Percentiles rank a stretch among this genome's conserved stretches.
phyloP scores from a whole-genome alignment of 2,113 vertebrate species.

The Corvus hawaiiensis region DNA sequence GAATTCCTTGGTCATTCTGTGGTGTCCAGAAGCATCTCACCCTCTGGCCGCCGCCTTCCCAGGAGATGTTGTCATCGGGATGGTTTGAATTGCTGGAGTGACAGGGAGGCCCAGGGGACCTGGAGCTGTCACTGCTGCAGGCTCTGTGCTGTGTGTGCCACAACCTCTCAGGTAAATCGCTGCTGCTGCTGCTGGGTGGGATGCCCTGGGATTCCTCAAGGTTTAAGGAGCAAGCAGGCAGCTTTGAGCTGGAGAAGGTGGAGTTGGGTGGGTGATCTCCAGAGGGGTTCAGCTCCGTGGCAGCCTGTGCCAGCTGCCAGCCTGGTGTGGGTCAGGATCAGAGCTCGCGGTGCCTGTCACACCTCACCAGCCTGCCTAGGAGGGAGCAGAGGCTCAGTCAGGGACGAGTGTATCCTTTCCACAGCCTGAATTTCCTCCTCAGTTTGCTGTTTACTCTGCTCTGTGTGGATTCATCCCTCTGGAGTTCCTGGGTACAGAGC shows the following conservation, averaged over 20 bases:
- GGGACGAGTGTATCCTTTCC: neutral
- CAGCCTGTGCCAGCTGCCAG: neutral
- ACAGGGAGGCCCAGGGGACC: neutral
- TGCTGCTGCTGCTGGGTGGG: neutral
- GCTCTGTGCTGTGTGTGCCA: neutral
- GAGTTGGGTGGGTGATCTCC: neutral
- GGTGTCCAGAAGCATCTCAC: neutral
- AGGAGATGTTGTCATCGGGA: accelerated
- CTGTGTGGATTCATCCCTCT: neutral
- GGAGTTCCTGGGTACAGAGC: neutral
- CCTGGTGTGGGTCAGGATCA: neutral
- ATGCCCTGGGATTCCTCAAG: neutral
- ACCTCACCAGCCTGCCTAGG: neutral
- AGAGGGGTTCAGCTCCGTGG: accelerated
- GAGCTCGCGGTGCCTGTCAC: neutral
- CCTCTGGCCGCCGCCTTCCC: neutral
- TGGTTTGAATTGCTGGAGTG: neutral
- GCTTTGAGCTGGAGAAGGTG: neutral
- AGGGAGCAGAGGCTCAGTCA: neutral
- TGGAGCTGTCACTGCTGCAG: neutral
- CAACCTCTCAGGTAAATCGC: neutral
- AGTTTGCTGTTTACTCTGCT: neutral
- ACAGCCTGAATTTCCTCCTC: neutral
- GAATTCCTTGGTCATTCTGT: neutral
- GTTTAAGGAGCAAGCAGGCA: neutral